Evolutionary conservation across 2,113 vertebrate genomes (phyloP).

Genomic region (Anhinga anhinga): DNA sequence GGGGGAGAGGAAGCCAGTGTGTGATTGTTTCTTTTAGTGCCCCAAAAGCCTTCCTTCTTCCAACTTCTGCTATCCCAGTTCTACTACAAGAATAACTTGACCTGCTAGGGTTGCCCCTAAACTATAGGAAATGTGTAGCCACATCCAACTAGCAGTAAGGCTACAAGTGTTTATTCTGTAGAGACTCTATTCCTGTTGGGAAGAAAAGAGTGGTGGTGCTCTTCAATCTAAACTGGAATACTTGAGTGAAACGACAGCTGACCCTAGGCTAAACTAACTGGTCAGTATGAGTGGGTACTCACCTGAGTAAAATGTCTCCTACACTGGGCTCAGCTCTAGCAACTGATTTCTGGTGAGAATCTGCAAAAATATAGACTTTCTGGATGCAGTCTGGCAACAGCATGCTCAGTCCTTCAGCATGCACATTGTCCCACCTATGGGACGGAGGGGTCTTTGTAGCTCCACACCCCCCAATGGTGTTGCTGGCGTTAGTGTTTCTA

Average conservation of each 20-base stretch:
- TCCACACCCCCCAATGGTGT: rapidly evolving
- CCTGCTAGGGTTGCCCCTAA: background rate
- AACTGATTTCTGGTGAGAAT: background rate
- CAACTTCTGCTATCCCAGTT: background rate
- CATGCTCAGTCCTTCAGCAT: background rate
- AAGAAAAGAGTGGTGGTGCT: background rate
- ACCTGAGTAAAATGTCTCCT: background rate
- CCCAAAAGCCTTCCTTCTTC: background rate
- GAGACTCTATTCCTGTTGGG: background rate
- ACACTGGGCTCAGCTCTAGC: background rate
- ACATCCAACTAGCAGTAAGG: background rate
- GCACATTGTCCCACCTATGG: rapidly evolving
- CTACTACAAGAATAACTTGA: background rate
- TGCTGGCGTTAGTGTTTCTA: background rate
- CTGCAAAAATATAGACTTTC: background rate
- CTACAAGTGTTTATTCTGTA: background rate
- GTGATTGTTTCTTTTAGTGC: background rate
- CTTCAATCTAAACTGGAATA: background rate
- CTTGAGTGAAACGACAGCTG: background rate
- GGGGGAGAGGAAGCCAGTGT: rapidly evolving
- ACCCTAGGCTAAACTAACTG: background rate
- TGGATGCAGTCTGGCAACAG: background rate
- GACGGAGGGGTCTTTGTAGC: rapidly evolving
- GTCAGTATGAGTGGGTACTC: background rate
- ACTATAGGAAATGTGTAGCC: background rate